Evolutionary conservation across 2,113 vertebrate species (phyloP), one percentile per base, ranked within the genome.

Genomic region (Rhodinocichla rosea): DNA sequence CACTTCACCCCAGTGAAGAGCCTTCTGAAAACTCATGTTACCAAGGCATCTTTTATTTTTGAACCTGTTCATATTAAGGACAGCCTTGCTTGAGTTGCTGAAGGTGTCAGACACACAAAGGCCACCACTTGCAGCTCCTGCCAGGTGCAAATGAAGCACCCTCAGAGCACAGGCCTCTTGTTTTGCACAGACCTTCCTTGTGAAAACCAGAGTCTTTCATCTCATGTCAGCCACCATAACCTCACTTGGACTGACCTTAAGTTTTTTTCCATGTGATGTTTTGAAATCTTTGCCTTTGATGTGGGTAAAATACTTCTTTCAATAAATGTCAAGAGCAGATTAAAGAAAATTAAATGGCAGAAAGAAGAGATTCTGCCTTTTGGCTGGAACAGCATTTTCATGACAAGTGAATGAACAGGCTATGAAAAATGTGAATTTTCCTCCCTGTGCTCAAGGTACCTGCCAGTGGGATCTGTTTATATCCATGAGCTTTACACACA

Each of bases 291-390:
- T 93, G 70, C 75, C 85, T 96, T 94, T 96, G 94, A 87, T 77
- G 63, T 94, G 71, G 6, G 0, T 82, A 74, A 94, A 94, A 83
- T 67, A 70, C 45, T 90, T 40, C 67, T 91, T 94, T 87, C 94
- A 89, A 92, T 90, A 95, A 95, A 96, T 95, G 95, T 95, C 91
- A 95, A 55, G 84, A 89, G 87, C 78, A 89, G 93, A 94, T 91
- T 95, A 92, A 91, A 95, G 93, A 85, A 94, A 95, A 96, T 94
- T 92, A 94, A 95, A 79, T 3, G 15, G 77, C 5, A 4, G 87
- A 75, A 91, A 83, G 78, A 89, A 89, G 55, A 83, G 76, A 75
- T 59, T 67, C 60, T 69, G 77, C 84, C 89, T 95, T 95, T 87
- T 91, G 93, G 70, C 81, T 96, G 71, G 23, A 92, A 44, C 53